Evolutionary conservation across 2,888 invertebrate genomes (phyloP).

Genomic region (Drosophila atroscutellata): DNA sequence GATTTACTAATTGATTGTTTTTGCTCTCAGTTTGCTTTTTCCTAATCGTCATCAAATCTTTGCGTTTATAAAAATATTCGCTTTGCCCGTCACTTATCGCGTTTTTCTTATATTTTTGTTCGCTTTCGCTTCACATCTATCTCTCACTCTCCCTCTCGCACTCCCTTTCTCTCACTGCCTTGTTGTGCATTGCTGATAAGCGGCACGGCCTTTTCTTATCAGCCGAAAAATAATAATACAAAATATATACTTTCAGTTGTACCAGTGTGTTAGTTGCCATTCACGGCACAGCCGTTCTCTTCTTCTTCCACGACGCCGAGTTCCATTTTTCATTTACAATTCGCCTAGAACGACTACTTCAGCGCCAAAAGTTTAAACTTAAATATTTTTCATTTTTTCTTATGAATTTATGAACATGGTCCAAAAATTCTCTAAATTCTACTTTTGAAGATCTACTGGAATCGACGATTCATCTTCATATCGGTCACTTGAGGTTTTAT

Average conservation of each 20-base stretch:
- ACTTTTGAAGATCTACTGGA: conserved; percentile 23
- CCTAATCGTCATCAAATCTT: conserved; percentile 33
- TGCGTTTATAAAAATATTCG: conserved; percentile 45
- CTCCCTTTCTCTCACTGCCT: conserved; percentile 45
- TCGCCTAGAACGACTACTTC: conserved; percentile 17
- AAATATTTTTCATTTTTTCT: not conserved
- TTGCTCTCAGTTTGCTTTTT: conserved; percentile 31
- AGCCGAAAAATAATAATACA: conserved; percentile 53
- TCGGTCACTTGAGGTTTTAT: conserved; percentile 24
- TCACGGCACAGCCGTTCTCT: conserved; percentile 21
- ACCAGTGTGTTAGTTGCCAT: conserved; percentile 16
- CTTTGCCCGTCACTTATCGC: conserved; percentile 62
- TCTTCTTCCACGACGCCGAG: conserved; percentile 13
- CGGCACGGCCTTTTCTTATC: conserved; percentile 67
- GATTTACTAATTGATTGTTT: conserved; percentile 69
- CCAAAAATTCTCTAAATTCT: not conserved
- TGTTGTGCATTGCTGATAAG: conserved; percentile 79
- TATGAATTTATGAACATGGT: not conserved
- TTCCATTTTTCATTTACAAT: conserved; percentile 3
- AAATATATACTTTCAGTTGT: conserved; percentile 38
- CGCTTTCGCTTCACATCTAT: conserved; percentile 60
- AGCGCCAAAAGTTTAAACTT: not conserved
- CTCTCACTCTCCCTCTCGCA: conserved; percentile 53
- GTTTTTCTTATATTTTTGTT: conserved; percentile 71
- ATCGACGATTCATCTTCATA: conserved; percentile 32